These are phyloP conservation scores for Diadromus collaris DNA, from an alignment of 2,888 invertebrate species.

Conservation along the genomic window DNA sequence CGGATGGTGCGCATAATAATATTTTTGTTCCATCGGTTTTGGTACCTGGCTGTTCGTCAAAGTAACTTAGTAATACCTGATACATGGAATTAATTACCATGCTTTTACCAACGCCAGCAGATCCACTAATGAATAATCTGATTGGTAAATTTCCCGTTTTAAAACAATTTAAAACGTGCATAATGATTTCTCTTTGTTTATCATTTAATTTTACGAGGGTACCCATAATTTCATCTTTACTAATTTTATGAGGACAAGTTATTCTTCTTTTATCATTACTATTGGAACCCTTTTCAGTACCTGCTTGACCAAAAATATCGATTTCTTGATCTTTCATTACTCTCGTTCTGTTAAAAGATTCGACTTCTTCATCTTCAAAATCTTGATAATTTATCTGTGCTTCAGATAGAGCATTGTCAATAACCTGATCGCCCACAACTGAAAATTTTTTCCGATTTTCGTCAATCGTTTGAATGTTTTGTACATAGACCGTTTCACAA, in stretches of 20 bases:
- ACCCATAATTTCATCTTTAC: conserved; percentile 4
- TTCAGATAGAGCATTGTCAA: background rate
- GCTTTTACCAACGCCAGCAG: conserved; percentile 16
- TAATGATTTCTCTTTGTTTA: conserved; percentile 57
- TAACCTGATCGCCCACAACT: conserved; percentile 7
- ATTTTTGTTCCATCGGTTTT: conserved; percentile 62
- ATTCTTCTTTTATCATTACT: conserved; percentile 11
- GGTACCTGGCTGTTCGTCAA: conserved; percentile 46
- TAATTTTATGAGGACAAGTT: conserved; percentile 5
- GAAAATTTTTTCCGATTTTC: background rate
- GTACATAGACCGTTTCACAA: conserved; percentile 38
- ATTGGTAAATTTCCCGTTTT: conserved; percentile 58
- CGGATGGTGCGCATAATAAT: conserved; percentile 5
- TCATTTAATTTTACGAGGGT: conserved; percentile 42
- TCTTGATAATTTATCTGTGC: background rate
- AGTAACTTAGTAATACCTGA: conserved; percentile 43
- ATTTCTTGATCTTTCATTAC: conserved; percentile 10
- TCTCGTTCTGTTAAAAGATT: background rate
- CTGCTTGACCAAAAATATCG: conserved; percentile 10
- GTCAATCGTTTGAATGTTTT: background rate
- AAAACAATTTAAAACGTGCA: conserved; percentile 58
- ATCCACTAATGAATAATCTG: conserved; percentile 65
- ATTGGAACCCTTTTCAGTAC: background rate
- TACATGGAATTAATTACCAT: conserved; percentile 15
- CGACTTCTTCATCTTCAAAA: conserved; percentile 10